Evolutionary conservation across 2,113 vertebrate genomes (phyloP).

Genomic region (Menura novaehollandiae): DNA sequence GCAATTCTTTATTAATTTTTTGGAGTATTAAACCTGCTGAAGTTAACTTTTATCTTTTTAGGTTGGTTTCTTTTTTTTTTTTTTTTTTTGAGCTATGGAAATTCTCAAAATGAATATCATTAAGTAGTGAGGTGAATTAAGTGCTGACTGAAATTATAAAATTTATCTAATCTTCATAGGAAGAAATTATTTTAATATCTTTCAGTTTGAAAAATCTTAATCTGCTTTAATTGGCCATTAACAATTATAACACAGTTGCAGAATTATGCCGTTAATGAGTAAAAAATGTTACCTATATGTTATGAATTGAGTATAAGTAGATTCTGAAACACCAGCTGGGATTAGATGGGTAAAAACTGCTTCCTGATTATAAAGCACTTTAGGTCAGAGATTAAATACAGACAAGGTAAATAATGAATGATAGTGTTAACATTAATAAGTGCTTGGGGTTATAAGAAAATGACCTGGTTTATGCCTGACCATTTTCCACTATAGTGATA

Average conservation of each 20-base stretch:
- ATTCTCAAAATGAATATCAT: not conserved
- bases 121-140: not conserved
- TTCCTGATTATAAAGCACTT: not conserved
- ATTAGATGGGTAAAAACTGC: not conserved
- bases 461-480: not conserved
- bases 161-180: not conserved
- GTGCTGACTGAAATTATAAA: not conserved
- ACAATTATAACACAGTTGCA: not conserved
- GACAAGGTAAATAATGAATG: conserved; percentile 2
- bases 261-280: not conserved
- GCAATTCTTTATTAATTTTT: not conserved
- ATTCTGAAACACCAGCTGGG: not conserved
- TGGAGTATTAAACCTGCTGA: not conserved
- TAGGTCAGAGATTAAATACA: not conserved
- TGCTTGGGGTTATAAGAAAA: not conserved
- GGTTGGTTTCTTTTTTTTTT: no score
- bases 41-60: not conserved
- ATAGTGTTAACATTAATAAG: not conserved
- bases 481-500: not conserved
- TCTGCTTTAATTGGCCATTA: not conserved
- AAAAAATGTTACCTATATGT: conserved; percentile 6
- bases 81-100: not conserved
- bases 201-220: conserved; percentile 1
- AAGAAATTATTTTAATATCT: not conserved
- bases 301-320: not conserved